A percentile compares a stretch with the other conserved stretches of the same genome.
These are phyloP conservation scores for Apocrypta bakeri DNA, from an alignment of 1,140 invertebrate species.

Conservation along the genomic window DNA sequence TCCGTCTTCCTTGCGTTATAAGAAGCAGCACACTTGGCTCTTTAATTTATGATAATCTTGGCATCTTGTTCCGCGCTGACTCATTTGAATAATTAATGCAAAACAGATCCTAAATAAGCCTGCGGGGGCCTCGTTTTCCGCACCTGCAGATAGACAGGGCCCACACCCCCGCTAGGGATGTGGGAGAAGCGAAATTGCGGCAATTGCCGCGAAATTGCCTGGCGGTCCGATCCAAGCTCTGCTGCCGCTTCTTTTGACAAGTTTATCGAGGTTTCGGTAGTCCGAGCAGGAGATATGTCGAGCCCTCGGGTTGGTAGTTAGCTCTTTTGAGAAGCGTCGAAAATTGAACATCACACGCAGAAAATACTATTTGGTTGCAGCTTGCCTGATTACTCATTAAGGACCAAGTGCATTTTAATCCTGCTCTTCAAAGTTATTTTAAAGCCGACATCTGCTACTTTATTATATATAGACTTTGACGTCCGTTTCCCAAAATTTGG, in stretches of 20 bases:
- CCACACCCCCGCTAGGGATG: slow-evolving; percentile 26
- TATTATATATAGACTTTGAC: too few species aligned
- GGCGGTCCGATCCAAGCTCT: neutral
- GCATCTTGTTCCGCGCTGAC: slow-evolving; percentile 54
- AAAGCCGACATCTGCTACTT: neutral
- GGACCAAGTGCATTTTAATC: neutral
- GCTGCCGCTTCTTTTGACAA: slow-evolving; percentile 35
- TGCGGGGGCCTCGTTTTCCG: slow-evolving; percentile 62
- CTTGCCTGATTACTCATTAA: neutral
- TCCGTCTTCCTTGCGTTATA: slow-evolving; percentile 42
- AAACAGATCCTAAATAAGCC: slow-evolving; percentile 72
- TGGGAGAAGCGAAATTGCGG: slow-evolving; percentile 61
- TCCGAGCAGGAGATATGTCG: neutral
- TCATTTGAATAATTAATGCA: slow-evolving; percentile 74
- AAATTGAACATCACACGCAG: neutral
- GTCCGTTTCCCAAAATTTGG: too few species aligned
- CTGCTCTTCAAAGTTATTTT: neutral
- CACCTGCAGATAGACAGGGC: slow-evolving; percentile 59
- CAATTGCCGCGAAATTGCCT: slow-evolving; percentile 63
- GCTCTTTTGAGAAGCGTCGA: neutral
- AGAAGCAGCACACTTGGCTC: slow-evolving; percentile 61
- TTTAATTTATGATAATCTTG: slow-evolving; percentile 71
- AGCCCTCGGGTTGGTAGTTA: neutral
- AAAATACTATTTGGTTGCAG: neutral
- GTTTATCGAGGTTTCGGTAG: slow-evolving; percentile 40